A percentile compares a stretch with the other conserved stretches of the same genome.
These are phyloP conservation scores for Grammomys dolichurus DNA, from an alignment of 2,113 vertebrate genomes.

Conservation along the genomic window DNA sequence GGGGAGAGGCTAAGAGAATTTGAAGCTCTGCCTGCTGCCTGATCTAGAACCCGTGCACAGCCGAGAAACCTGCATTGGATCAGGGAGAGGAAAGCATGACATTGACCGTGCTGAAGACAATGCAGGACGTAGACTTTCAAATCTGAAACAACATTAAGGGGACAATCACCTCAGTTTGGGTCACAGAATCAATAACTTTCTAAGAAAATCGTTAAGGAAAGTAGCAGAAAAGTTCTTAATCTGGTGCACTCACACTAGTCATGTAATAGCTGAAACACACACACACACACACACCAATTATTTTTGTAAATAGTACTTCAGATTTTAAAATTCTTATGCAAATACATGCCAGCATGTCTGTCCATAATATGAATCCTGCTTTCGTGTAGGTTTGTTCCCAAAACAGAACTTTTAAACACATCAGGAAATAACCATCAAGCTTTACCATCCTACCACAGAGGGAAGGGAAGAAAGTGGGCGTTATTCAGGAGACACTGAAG, in stretches of 20 bases:
- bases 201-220: background rate
- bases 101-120: background rate
- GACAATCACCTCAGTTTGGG: background rate
- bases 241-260: background rate
- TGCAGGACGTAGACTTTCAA: background rate
- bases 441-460: background rate
- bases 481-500: background rate
- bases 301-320: background rate
- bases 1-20: background rate
- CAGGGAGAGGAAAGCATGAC: background rate
- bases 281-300: background rate
- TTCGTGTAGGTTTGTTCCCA: background rate
- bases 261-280: background rate
- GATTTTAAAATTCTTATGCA: slow-evolving; percentile 19
- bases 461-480: background rate
- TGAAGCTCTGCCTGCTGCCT: background rate
- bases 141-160: background rate
- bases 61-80: background rate
- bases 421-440: background rate
- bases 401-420: background rate
- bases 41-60: background rate
- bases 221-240: background rate
- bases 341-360: background rate
- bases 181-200: background rate
- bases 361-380: background rate